phyloP scores from a whole-genome alignment of 2,888 invertebrate genomes.

The Chloromyia formosa region DNA sequence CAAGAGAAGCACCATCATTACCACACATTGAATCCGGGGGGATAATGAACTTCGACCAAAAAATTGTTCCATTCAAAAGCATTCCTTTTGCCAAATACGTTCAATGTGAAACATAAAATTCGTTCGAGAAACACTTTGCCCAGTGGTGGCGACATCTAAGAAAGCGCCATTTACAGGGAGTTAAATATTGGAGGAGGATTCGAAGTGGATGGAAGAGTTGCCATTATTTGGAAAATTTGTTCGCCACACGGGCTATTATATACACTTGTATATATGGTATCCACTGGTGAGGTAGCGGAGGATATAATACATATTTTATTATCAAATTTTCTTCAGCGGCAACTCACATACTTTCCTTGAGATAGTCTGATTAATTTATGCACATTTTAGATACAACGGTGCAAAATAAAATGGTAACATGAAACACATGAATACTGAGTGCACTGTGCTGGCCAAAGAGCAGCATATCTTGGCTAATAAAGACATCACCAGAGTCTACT shows the following conservation, averaged over 20 bases:
- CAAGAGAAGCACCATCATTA: too few relatives aligned
- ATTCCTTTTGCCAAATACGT: slow-evolving; percentile 32
- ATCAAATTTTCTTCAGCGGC: too few relatives aligned
- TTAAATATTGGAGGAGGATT: neutral
- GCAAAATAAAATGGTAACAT: slow-evolving; percentile 20
- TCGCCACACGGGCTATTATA: too few relatives aligned
- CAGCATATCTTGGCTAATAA: slow-evolving; percentile 8
- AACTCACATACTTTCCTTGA: neutral
- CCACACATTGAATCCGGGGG: neutral
- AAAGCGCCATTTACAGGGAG: neutral
- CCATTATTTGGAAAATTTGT: too few relatives aligned
- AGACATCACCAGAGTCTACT: slow-evolving; percentile 38
- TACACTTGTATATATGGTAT: neutral
- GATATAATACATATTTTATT: neutral
- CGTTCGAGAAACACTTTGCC: neutral
- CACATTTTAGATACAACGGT: neutral
- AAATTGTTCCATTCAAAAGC: slow-evolving; percentile 11
- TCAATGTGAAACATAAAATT: neutral
- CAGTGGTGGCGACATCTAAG: neutral
- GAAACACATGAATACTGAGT: neutral
- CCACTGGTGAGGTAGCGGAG: neutral
- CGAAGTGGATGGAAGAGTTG: neutral
- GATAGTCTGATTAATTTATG: slow-evolving; percentile 33
- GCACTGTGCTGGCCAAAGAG: neutral
- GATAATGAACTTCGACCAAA: slow-evolving; percentile 33